Conservation (phyloP, 2,113 vertebrate species). For the Amblyornis subalaris region DNA sequence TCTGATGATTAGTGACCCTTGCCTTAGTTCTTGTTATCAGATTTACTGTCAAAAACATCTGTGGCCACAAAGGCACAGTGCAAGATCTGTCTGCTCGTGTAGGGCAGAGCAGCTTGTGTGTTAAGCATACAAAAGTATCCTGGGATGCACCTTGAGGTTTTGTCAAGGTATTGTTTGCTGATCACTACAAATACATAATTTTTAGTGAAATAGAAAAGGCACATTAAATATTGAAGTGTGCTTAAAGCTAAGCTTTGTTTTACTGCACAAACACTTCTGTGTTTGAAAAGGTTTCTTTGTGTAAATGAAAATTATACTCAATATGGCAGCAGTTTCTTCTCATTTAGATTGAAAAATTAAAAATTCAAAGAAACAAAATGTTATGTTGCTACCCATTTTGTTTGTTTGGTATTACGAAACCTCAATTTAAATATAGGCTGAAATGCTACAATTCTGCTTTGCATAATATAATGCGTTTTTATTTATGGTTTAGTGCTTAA, state of each 20-base stretch:
- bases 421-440: neutral
- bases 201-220: neutral
- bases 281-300: neutral
- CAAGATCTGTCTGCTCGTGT: neutral
- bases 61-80: neutral
- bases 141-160: neutral
- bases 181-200: neutral
- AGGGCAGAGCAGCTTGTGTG: neutral
- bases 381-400: neutral
- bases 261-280: neutral
- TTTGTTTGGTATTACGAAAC: neutral
- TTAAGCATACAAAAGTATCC: neutral
- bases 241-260: neutral
- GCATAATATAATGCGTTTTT: neutral
- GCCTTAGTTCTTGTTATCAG: neutral
- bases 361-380: neutral
- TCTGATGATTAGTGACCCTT: neutral
- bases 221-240: neutral
- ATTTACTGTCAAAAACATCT: slow-evolving; percentile 2
- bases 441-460: neutral
- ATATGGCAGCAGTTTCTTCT: neutral
- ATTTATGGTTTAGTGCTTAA: neutral
- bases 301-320: neutral
- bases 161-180: neutral
- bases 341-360: neutral